Base-by-base conservation (phyloP, 2,113 vertebrate genomes). In the Cairina moschata region DNA sequence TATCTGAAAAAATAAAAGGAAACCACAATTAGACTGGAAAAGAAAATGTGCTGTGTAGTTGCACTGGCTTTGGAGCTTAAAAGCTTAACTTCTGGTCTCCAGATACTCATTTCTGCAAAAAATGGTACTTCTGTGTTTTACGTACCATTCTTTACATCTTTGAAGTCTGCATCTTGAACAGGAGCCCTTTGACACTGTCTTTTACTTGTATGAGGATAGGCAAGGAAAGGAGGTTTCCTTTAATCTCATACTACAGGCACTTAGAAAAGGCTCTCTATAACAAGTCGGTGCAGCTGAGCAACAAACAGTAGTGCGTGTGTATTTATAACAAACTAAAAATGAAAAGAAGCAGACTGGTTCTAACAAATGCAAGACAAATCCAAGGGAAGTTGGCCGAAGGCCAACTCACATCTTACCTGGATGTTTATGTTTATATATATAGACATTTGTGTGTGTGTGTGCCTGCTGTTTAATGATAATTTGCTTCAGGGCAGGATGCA, bases 221-320 rank as follows among this genome's bases (percentile, higher is more conserved):
- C 12, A 50, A 56, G 13, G 66, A 77, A 63, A 38, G 48, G 18
- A 10, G 15, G 72, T 80, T 74, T 74, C 21, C 46, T 92, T 83
- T 46, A 79, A 38, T 34, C 10, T 83, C 0, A 0, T 48, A 11
- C 14, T 54, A 67, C 28, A 29, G 6, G 40, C 3, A 9, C 20
- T 86, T 36, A 38, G 44, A 79, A 54, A 79, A 77, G 23, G 16
- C 5, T 28, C 46, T 73, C 67, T 77, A 0, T 54, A 83, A 44
- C 40, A 65, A 46, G 68, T 73, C 2, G 13, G 26, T 83, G 59
- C 52, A 62, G 13, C 28, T 56, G 75, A 40, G 46, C 56, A 71
- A 36, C 60, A 89, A 67, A 36, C 60, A 89, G 4, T 15, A 29
- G 5, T 58, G 58, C 3, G 40, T 74, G 7, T 75, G 3, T 72